Conservation (phyloP, 2,797 vertebrate species). For the Enteromius fasciolatus region DNA sequence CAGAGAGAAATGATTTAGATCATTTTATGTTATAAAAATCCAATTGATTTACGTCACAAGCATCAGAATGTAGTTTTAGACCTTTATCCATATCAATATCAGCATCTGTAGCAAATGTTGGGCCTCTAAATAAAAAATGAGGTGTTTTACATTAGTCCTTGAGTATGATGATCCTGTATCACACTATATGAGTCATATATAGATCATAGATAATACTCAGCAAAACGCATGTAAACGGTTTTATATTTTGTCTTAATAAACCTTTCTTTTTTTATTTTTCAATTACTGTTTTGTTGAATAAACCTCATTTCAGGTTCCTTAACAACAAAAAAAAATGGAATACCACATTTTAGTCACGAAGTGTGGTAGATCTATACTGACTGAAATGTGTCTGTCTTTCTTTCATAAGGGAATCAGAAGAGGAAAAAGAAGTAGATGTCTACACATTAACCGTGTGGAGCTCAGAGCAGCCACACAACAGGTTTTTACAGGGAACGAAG, state of each 20-base stretch:
- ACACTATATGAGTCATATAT: not conserved
- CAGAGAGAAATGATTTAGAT: too few species aligned
- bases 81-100: not conserved
- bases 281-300: not conserved
- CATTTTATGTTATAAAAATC: not conserved
- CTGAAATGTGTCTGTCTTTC: slow-evolving; percentile 14
- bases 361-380: slow-evolving; percentile 1
- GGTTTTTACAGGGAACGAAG: not conserved
- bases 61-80: not conserved
- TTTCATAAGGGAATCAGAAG: slow-evolving; percentile 55
- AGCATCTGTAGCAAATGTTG: not conserved
- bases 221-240: too few species aligned
- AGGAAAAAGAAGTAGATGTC: slow-evolving; percentile 59
- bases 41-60: not conserved
- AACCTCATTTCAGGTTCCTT: not conserved
- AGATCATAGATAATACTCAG: not conserved
- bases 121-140: not conserved
- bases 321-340: not conserved
- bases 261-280: too few species aligned
- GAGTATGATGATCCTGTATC: not conserved
- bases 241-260: too few species aligned
- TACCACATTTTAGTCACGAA: not conserved
- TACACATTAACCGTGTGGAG: slow-evolving; percentile 5
- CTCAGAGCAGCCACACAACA: slow-evolving; percentile 30
- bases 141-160: not conserved